Conservation (phyloP, 1,140 invertebrate genomes). For the Drosophila erecta region DNA sequence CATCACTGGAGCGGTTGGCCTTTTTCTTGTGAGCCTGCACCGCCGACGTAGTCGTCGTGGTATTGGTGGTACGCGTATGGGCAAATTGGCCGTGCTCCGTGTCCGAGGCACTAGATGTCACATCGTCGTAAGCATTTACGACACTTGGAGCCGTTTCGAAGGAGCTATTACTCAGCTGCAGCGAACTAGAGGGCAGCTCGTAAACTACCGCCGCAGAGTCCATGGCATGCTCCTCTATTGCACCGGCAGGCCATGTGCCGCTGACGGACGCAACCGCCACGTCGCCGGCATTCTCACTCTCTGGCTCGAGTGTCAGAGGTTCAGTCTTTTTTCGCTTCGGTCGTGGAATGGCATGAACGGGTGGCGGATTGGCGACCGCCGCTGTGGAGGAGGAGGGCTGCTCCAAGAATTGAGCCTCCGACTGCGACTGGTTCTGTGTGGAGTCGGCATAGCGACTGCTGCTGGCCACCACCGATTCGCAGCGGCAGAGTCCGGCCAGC, state of each 20-base stretch:
- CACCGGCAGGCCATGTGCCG: constrained; percentile 58
- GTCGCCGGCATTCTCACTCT: constrained; percentile 15
- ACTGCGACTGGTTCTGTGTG: constrained; percentile 28
- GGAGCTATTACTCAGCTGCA: constrained; percentile 62
- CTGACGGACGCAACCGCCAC: constrained; percentile 18
- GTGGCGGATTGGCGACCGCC: constrained; percentile 18
- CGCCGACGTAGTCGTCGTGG: constrained; percentile 76
- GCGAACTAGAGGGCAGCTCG: constrained; percentile 63
- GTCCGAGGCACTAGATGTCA: constrained; percentile 71
- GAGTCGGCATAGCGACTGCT: constrained; percentile 42
- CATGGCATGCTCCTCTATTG: constrained; percentile 69
- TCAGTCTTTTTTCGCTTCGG: constrained; percentile 69
- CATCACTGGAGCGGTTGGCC: constrained; percentile 38
- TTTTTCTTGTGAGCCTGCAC: constrained; percentile 66
- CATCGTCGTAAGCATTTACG: constrained; percentile 56
- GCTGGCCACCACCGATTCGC: constrained; percentile 14
- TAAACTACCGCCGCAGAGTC: constrained; percentile 42
- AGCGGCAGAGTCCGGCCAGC: constrained; percentile 39
- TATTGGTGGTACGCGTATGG: constrained; percentile 78
- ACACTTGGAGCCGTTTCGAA: constrained; percentile 35
- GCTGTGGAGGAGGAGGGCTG: constrained; percentile 60
- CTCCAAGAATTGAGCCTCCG: constrained; percentile 49
- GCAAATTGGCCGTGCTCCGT: constrained; percentile 79
- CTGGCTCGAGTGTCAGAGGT: constrained; percentile 27
- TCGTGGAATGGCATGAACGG: constrained; percentile 46